Base-by-base conservation (phyloP, 2,888 invertebrate species). In the Drosophila villosipedis region DNA sequence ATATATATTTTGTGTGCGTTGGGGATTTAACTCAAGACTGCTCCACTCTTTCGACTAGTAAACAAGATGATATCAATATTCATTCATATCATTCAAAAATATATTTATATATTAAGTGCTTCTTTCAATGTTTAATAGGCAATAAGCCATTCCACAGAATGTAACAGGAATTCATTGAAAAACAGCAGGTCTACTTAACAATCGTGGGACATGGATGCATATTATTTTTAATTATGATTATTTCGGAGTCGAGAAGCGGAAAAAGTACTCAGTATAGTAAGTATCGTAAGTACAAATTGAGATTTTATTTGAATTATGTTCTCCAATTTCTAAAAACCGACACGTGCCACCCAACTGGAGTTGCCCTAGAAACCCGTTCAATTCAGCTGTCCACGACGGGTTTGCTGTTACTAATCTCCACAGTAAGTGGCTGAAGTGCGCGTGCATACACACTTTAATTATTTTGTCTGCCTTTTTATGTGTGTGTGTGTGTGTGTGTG, bases 401-500 rank as follows among this genome's bases (percentile, higher is more conserved):
- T 47, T 55, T 37, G 22, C 53, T 22, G 54, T 52, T 28, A 58
- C 39, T 49, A 19, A 57, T 43, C 52, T 74, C 37, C 61, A 47
- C 28, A 33, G 57, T 30, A 50, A 67, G 58, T 39, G 59, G 53
- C 47, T 57, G 71, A 57, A 64, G 64, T 39, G 82, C 82, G 82
- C 84, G 84, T 84, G 82, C 78, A 68, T 65, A 66, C 54, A 67
- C 73, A 82, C 82, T 82, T 79, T 68, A 76, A 79, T 82, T 79
- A 74, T 79, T 76, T 67, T 68, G 59, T 53, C 50, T 62, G 33
- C 19, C 33, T 58, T 57, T 67, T 54, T 60, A 52, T 54, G 49
- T 22, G 33, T 73, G 28, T 73, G 33, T 59, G 58, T 10, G 41
- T 54, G 49, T 22, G 33, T 73, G 33, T 73, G 33, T 59, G 58